Evolutionary conservation across 1,140 invertebrate genomes (phyloP), one percentile per base, ranked within the genome.

Genomic region (Melipona quadrifasciata): DNA sequence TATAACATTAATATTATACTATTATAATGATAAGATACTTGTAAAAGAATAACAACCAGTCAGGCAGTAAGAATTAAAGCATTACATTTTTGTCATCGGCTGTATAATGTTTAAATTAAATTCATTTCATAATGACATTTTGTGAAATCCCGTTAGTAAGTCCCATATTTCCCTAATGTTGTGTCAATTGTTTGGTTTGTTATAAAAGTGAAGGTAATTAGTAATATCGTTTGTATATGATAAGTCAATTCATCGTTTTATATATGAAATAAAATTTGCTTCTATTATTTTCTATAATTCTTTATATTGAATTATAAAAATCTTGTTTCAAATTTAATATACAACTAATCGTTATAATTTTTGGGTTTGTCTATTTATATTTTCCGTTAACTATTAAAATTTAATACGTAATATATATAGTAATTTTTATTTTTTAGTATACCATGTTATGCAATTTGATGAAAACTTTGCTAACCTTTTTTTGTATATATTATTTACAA

Each of bases 61-160:
- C 90, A 91, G 91, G 89, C 91, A 93, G 91, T 92, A 93, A 93
- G 88, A 91, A 92, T 92, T 91, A 88, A 91, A 92, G 86, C 89
- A 93, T 91, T 92, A 91, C 90, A 92, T 87, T 93, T 93, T 94
- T 94, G 90, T 94, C 92, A 93, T 91, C 93, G 90, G 90, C 92
- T 94, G 92, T 95, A 94, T 91, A 92, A 93, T 92, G 91, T 93
- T 94, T 93, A 92, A 94, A 94, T 94, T 94, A 93, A 93, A 94
- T 92, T 93, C 91, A 94, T 94, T 94, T 95, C 92, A 89, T 93
- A 92, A 94, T 93, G 89, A 93, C 27, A 82, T 82, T 27, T 80
- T 39, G 77, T 71, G 53, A 84, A 70, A 84, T 58, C 82, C 76
- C 39, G 64, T 83, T 79, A 79, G 82, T 84, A 79, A 84, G 67